These are phyloP conservation scores for Corbicula japonica DNA, from an alignment of 2,888 invertebrate genomes.

Conservation along the genomic window DNA sequence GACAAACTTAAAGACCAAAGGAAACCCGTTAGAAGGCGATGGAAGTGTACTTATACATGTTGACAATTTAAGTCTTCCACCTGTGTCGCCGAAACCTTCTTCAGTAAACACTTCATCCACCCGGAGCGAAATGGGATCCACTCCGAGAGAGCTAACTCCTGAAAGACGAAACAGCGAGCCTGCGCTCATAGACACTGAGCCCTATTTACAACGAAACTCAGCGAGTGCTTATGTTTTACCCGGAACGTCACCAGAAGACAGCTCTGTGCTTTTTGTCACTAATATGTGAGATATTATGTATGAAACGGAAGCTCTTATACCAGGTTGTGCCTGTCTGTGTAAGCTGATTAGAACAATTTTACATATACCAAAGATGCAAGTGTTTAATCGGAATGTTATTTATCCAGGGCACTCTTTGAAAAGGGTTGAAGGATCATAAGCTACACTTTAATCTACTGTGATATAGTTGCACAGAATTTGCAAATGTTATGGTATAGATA, in stretches of 20 bases:
- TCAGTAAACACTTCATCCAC: constrained; percentile 2
- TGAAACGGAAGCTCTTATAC: too few relatives aligned
- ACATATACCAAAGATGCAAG: too few relatives aligned
- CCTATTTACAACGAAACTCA: background rate
- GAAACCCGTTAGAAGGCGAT: background rate
- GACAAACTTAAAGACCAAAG: too few relatives aligned
- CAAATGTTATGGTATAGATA: too few relatives aligned
- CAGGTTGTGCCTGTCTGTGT: too few relatives aligned
- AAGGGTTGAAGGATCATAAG: too few relatives aligned
- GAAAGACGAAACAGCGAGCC: background rate
- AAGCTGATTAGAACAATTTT: too few relatives aligned
- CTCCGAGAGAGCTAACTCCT: background rate
- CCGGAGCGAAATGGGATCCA: constrained; percentile 19
- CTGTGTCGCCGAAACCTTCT: background rate
- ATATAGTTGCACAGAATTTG: too few relatives aligned
- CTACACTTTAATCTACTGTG: too few relatives aligned
- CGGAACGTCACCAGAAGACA: background rate
- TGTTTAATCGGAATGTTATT: too few relatives aligned
- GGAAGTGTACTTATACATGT: constrained; percentile 21
- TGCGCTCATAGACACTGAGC: background rate
- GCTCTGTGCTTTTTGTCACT: background rate
- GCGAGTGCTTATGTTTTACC: background rate
- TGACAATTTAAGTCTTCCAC: constrained; percentile 19
- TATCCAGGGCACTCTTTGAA: too few relatives aligned
- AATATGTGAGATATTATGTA: too few relatives aligned